Percentiles rank a stretch among this genome's conserved stretches.
These are phyloP conservation scores for Papilio dardanus DNA, from an alignment of 1,140 invertebrate species.

Conservation along the genomic window DNA sequence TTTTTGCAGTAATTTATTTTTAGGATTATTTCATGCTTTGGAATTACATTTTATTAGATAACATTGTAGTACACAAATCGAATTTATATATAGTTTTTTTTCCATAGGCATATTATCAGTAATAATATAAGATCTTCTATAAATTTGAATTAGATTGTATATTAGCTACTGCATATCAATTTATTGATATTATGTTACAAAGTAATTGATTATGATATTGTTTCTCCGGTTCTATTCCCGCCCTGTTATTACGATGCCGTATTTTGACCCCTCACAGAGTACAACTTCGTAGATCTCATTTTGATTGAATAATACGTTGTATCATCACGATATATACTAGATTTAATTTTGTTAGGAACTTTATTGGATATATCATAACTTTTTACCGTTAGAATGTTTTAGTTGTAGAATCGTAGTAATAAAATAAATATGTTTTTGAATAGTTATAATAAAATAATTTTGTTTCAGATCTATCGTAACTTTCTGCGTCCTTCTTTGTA, in stretches of 20 bases:
- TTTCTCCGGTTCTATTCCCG: slow-evolving; percentile 51
- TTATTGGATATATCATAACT: not conserved
- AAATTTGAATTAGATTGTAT: no score
- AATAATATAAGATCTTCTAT: no score
- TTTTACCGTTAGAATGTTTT: no score
- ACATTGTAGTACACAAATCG: no score
- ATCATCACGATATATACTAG: slow-evolving; percentile 35
- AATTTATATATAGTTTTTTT: no score
- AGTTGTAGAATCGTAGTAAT: no score
- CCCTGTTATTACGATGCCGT: slow-evolving; percentile 71
- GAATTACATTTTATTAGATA: no score
- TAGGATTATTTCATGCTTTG: no score
- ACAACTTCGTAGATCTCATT: slow-evolving; percentile 50
- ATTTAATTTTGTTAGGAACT: not conserved
- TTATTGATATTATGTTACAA: slow-evolving; percentile 46
- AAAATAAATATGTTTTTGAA: no score
- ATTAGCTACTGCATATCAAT: slow-evolving; percentile 53
- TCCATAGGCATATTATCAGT: no score
- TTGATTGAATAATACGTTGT: slow-evolving; percentile 48
- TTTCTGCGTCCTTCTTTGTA: slow-evolving; percentile 43
- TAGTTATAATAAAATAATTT: slow-evolving; percentile 12
- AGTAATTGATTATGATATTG: slow-evolving; percentile 61
- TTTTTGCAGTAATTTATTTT: no score
- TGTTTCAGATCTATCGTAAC: slow-evolving; percentile 49
- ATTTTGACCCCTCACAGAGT: slow-evolving; percentile 70